Percentiles rank a stretch among this genome's conserved stretches.
Conservation (phyloP, 2,797 vertebrate species). For the Gallinago solitaria region DNA sequence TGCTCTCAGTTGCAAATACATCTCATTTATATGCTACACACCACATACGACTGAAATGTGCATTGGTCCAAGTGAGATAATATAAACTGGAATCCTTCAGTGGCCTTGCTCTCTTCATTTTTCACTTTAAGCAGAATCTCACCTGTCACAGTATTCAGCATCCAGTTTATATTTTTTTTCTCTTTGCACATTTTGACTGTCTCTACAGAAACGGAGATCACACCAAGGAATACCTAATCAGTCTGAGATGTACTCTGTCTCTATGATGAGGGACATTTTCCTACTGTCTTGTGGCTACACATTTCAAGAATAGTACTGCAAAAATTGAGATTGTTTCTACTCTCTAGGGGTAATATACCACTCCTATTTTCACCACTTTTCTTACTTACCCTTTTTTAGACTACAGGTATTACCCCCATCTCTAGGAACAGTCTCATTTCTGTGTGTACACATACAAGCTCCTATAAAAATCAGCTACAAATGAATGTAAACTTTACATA, state of each 20-base stretch:
- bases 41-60: not conserved
- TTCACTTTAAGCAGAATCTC: not conserved
- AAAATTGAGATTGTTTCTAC: not conserved
- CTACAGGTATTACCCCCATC: not conserved
- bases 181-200: not conserved
- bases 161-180: not conserved
- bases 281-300: not conserved
- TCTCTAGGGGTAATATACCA: not conserved
- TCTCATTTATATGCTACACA: constrained; percentile 12
- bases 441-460: not conserved
- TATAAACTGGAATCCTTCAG: constrained; percentile 8
- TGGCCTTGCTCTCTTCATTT: constrained; percentile 14
- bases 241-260: not conserved
- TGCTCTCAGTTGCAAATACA: not conserved
- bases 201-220: not conserved
- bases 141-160: not conserved
- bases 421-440: not conserved
- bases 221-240: not conserved
- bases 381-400: not conserved
- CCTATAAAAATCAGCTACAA: not conserved
- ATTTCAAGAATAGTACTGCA: not conserved
- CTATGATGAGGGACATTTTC: not conserved
- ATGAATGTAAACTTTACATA: not conserved
- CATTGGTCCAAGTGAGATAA: not conserved
- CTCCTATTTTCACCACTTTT: not conserved